A percentile compares a stretch with the other conserved stretches of the same genome.
Evolutionary conservation across 2,797 vertebrate species (phyloP).

Genomic region (Manis crassicaudata): DNA sequence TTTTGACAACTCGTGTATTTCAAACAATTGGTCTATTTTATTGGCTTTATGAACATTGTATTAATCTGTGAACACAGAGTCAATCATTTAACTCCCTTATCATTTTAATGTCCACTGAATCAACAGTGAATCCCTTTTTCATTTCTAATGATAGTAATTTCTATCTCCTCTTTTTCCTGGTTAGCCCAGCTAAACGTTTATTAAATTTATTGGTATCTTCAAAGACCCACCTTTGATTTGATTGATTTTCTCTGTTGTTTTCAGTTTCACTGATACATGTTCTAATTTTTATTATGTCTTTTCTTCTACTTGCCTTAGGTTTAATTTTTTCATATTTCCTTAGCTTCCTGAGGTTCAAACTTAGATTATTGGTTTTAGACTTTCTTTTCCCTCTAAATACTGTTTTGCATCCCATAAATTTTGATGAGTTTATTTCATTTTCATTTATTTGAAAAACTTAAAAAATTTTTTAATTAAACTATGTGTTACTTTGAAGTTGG

Average conservation of each 20-base stretch:
- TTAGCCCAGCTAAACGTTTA: background rate
- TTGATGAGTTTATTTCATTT: background rate
- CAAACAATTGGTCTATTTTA: background rate
- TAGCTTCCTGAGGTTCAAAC: background rate
- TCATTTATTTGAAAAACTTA: too few relatives aligned
- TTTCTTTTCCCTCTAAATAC: background rate
- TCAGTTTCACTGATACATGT: background rate
- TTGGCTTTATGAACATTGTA: background rate
- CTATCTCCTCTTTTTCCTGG: background rate
- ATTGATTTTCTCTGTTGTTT: background rate
- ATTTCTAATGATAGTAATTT: background rate
- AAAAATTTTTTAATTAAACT: background rate
- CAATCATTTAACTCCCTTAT: background rate
- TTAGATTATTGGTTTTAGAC: background rate
- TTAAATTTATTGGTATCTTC: background rate
- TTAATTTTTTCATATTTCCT: background rate
- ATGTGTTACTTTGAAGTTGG: background rate
- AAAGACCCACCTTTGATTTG: background rate
- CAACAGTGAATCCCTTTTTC: background rate
- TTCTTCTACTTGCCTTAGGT: background rate
- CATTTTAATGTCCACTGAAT: background rate
- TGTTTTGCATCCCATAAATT: background rate
- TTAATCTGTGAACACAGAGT: background rate
- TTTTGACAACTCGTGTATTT: background rate
- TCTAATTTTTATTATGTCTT: background rate